A percentile compares a stretch with the other conserved stretches of the same genome.
Conservation (phyloP, 2,888 invertebrate genomes). For the Tholera decimalis region DNA sequence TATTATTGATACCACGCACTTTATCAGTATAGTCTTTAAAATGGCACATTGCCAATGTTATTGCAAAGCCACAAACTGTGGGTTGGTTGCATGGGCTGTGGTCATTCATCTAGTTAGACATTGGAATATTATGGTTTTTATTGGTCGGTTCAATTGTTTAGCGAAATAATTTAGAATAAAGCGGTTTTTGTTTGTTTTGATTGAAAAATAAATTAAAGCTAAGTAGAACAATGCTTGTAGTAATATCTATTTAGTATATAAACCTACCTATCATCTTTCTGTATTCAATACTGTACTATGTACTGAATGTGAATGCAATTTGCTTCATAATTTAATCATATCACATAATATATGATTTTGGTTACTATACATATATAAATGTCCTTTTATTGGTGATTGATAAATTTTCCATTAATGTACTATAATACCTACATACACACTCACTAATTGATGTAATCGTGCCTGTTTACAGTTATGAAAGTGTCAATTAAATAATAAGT, state of each 20-base stretch:
- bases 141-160: conserved; percentile 33
- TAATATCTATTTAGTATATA: not conserved
- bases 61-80: conserved; percentile 43
- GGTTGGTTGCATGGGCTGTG: conserved; percentile 35
- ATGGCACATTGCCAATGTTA: conserved; percentile 67
- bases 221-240: not conserved
- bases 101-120: conserved; percentile 47
- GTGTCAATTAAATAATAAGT: conserved; percentile 31
- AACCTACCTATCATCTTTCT: not conserved
- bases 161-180: conserved; percentile 26
- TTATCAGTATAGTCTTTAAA: conserved; percentile 46
- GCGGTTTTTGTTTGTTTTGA: conserved; percentile 12
- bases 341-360: too few species aligned
- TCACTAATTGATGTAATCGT: conserved; percentile 17
- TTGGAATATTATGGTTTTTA: conserved; percentile 57
- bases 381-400: conserved; percentile 9
- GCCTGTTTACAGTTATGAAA: conserved; percentile 18
- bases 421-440: not conserved
- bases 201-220: not conserved
- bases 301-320: too few species aligned
- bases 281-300: too few species aligned
- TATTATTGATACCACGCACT: conserved; percentile 44
- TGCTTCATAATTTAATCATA: not conserved
- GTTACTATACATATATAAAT: not conserved
- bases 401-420: conserved; percentile 21